A percentile compares a stretch with the other conserved stretches of the same genome.
Conservation (phyloP, 2,113 vertebrate genomes). For the Sinocyclocheilus grahami region DNA sequence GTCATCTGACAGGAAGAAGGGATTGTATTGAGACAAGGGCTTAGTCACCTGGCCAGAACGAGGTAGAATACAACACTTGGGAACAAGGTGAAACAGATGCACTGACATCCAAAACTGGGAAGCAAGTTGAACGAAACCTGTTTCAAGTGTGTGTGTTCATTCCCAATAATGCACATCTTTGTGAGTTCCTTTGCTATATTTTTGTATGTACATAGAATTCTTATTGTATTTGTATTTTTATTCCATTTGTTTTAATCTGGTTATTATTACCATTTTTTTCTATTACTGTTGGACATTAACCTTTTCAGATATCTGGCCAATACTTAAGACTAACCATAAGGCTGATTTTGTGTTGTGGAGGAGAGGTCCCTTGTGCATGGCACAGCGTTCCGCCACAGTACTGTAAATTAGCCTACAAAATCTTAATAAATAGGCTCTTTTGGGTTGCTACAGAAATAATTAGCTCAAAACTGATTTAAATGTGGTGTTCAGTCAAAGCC, state of each 20-base stretch:
- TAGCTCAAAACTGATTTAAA: neutral
- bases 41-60: constrained; percentile 49
- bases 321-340: constrained; percentile 44
- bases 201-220: constrained; percentile 80
- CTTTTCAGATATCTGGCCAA: constrained; percentile 50
- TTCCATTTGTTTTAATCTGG: constrained; percentile 67
- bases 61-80: constrained; percentile 38
- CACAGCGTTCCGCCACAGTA: constrained; percentile 23
- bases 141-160: constrained; percentile 50
- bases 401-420: constrained; percentile 9
- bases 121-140: constrained; percentile 50
- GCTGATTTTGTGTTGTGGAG: constrained; percentile 51
- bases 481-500: neutral
- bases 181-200: constrained; percentile 80
- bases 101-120: constrained; percentile 54
- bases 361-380: constrained; percentile 49
- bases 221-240: constrained; percentile 68
- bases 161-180: constrained; percentile 65
- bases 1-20: constrained; percentile 39
- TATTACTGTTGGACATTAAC: constrained; percentile 59
- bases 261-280: constrained; percentile 62
- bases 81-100: constrained; percentile 55
- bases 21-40: constrained; percentile 45
- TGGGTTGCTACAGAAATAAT: neutral
- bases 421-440: constrained; percentile 9